Base-by-base conservation (phyloP, 1,140 invertebrate genomes). In the Danaus plexippus region DNA sequence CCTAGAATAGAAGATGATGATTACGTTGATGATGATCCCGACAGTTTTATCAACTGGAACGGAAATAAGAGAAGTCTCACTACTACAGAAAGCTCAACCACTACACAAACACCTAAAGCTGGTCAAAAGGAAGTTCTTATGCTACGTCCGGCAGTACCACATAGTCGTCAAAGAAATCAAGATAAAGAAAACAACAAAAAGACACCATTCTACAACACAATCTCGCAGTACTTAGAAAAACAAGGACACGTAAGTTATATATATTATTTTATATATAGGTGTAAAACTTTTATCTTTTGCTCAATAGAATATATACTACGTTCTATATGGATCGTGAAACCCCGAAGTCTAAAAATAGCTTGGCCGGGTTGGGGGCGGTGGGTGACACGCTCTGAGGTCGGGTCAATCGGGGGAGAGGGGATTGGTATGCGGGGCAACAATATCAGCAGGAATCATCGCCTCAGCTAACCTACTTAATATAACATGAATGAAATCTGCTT, bases 91-190 rank as follows among this genome's bases (percentile, higher is more conserved):
- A 32, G 22, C 22, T 32, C 22, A 32, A 32, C 22, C 22, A 32
- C 74, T n/a, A 77, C 75, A 2, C 50, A 62, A 9, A 56, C 48
- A 49, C 56, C 72, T 1, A 72, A 81, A 45, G 58, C 55, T 32
- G 91, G 90, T 11, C 89, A 92, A 64, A 90, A 91, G 63, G 91
- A 92, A 75, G 87, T 90, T 9, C 88, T 90, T 2, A 71, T 91
- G 64, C 85, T 90, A 45, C 74, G 90, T 72, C 90, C 90, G 7
- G 88, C 90, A 73, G 88, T 64, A 44, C 52, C 56, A 47, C 60
- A 58, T 54, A 48, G 51, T 57, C 48, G 62, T 18, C 54, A 71
- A 59, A 62, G 47, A 46, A 67, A 75, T 55, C 60, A 74, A 52
- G 64, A 59, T n/a, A 57, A 59, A 11, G 65, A 79, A 47, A 63